Base-by-base conservation (phyloP, 1,140 invertebrate species). In the Mya arenaria region DNA sequence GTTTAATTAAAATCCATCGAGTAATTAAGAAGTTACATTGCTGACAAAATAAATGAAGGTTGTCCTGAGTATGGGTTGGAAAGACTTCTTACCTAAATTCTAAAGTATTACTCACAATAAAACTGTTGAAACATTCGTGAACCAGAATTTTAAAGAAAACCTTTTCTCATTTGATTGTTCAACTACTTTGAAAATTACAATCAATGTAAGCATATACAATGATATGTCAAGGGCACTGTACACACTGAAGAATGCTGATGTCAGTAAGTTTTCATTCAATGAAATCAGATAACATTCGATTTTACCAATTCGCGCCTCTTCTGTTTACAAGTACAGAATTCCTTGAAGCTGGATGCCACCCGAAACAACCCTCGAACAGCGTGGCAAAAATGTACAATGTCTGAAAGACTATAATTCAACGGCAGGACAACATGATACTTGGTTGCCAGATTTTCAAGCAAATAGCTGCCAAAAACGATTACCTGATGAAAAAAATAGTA, bases 21-120 rank as follows among this genome's bases (percentile, higher is more conserved):
- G n/a, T n/a, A n/a, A n/a, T n/a, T n/a, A n/a, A n/a, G n/a, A n/a
- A n/a, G n/a, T n/a, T n/a, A n/a, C n/a, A n/a, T n/a, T n/a, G n/a
- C n/a, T n/a, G n/a, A n/a, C n/a, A n/a, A n/a, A n/a, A n/a, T n/a
- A n/a, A n/a, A n/a, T n/a, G n/a, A n/a, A n/a, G n/a, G n/a, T n/a
- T n/a, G 60, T 44, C 6, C 15, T 81, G n/a, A 58, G 71, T 74
- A 13, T 82, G 32, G 69, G 69, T 28, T 69, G 80, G 3, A 82
- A 82, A 66, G 60, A 74, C 30, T 82, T 56, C 32, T 56, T 74
- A 19, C 71, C 80, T 3, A 74, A 82, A 56, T 82, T 82, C 25
- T 52, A 65, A n/a, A 37, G 62, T 17, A 65, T 65, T 65, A 37
- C 62, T 30, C 62, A 65, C 62, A 36, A 36, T 32, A 65, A 65